Percentiles rank a stretch among this genome's conserved stretches.
Conservation (phyloP, 2,797 vertebrate species). For the Dendrocincla tyrannina region DNA sequence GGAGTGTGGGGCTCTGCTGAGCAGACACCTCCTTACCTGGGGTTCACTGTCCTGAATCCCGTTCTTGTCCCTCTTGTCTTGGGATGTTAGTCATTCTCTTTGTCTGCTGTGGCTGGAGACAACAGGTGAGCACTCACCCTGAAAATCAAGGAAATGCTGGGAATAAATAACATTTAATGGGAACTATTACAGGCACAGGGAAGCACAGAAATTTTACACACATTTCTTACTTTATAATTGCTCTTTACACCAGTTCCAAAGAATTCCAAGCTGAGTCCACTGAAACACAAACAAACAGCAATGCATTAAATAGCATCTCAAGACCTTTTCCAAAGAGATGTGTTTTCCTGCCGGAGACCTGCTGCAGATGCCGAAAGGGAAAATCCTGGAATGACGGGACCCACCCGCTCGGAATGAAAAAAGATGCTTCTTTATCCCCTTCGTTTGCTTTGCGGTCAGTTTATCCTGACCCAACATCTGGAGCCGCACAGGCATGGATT, state of each 20-base stretch:
- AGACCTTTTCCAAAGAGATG: neutral
- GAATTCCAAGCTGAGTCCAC: neutral
- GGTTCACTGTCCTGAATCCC: neutral
- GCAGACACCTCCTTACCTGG: neutral
- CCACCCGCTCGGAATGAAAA: neutral
- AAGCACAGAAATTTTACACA: neutral
- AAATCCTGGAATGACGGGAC: neutral
- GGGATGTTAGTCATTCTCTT: neutral
- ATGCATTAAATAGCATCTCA: rapidly evolving
- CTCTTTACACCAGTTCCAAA: rapidly evolving
- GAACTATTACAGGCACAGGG: neutral
- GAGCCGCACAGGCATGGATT: neutral
- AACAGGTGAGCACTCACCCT: neutral
- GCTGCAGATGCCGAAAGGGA: neutral
- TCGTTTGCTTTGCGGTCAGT: neutral
- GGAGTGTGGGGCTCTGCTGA: neutral
- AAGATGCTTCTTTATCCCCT: neutral
- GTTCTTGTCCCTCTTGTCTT: neutral
- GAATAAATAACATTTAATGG: neutral
- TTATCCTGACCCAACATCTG: neutral
- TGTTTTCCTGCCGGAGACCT: neutral
- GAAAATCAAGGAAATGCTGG: neutral
- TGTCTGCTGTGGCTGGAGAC: neutral
- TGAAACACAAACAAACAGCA: neutral
- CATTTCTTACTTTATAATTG: neutral